Conservation (phyloP, 2,888 invertebrate genomes). For the Lasioglossum vierecki region DNA sequence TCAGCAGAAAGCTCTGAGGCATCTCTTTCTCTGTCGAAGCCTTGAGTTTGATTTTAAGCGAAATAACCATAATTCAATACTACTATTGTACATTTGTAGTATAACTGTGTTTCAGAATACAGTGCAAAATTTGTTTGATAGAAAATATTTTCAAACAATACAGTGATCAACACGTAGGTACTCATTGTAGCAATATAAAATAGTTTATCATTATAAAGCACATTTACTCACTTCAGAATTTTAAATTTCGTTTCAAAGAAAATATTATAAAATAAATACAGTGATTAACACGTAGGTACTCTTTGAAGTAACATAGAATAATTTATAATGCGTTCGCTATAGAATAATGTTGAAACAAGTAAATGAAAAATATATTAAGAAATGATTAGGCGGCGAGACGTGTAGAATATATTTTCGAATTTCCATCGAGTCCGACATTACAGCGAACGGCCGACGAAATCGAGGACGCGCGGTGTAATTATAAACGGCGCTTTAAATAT, state of each 20-base stretch:
- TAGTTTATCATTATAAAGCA: no score
- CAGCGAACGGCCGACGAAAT: slow-evolving; percentile 6
- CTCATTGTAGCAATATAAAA: no score
- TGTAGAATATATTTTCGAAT: background rate
- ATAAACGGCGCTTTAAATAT: slow-evolving; percentile 48
- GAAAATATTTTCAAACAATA: no score
- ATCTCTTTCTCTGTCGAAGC: background rate
- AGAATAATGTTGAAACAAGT: no score
- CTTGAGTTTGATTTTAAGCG: background rate
- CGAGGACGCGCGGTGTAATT: slow-evolving; percentile 31
- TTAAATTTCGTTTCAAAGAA: background rate
- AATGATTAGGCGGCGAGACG: background rate
- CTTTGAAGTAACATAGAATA: no score
- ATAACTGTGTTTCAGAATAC: background rate
- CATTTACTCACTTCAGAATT: background rate
- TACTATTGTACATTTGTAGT: background rate
- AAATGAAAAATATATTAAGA: background rate
- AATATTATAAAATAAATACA: no score
- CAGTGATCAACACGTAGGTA: no score
- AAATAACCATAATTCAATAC: background rate
- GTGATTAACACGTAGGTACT: no score
- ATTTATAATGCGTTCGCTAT: no score
- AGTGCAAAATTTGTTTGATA: no score
- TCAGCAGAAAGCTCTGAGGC: background rate
- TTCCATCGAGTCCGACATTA: background rate